Evolutionary conservation across 1,140 invertebrate genomes (phyloP), one percentile per base, ranked within the genome.

Genomic region (Drosophila asahinai): DNA sequence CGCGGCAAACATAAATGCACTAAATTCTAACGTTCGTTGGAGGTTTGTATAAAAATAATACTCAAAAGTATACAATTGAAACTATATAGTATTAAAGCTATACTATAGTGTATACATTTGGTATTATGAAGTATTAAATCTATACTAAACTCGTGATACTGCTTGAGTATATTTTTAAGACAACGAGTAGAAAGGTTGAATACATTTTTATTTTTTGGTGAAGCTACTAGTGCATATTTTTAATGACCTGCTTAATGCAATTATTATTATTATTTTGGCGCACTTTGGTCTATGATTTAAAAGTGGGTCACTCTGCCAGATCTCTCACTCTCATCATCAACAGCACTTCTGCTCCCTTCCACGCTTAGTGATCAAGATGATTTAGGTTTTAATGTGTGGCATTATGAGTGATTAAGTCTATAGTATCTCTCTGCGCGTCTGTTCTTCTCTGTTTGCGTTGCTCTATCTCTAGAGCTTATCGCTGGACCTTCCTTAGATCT

Each of bases 301-400:
- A 66, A 62, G 15, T 48, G 42, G 64, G 64, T 66, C 64, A 66
- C 64, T 47, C 19, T 45, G 42, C n/a, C 59, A 38, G 27, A 30
- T 66, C 15, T 66, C 27, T 47, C 19, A 30, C 48, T 27, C 6
- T 4, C 17, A 42, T n/a, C 27, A 60, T 5, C n/a, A 22, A 2
- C 5, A 19, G 12, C 12, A 11, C 33, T 11, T 3, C 15, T 11
- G 15, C 17, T n/a, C 36, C 22, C 38, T 25, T 51, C 19, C 8
- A 36, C 47, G 45, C 25, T 49, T 48, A 64, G 12, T 68, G 19
- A 68, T 22, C 38, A 15, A 15, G 15, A n/a, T 70, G 25, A 52
- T 70, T 48, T 12, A 15, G 12, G 11, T 43, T 52, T 36, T 51
- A 36, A 38, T 33, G 5, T n/a, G 42, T 43, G 19, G 48, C 1